Evolutionary conservation across 2,113 vertebrate genomes (phyloP).

Genomic region (Perca flavescens): DNA sequence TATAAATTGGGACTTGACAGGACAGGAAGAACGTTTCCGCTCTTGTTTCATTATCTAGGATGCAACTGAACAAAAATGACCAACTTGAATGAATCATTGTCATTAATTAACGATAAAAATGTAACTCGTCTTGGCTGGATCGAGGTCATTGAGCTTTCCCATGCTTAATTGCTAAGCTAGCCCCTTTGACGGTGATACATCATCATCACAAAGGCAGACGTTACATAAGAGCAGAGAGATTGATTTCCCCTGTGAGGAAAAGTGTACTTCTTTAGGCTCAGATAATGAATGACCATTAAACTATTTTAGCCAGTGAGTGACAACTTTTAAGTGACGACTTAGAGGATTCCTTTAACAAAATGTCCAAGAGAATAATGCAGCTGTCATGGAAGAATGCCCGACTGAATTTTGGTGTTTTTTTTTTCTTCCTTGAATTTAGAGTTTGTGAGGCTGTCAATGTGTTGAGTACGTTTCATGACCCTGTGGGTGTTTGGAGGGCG

Average conservation of each 20-base stretch:
- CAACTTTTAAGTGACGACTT: slow-evolving; percentile 59
- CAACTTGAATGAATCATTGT: background rate
- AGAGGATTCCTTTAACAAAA: slow-evolving; percentile 65
- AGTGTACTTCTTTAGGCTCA: slow-evolving; percentile 30
- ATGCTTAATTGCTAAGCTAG: slow-evolving; percentile 36
- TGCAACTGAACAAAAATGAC: accelerated
- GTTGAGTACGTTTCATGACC: slow-evolving; percentile 17
- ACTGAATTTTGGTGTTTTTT: background rate
- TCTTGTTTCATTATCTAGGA: background rate
- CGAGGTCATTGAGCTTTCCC: slow-evolving; percentile 8
- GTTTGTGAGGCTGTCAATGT: slow-evolving; percentile 18
- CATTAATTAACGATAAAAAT: slow-evolving; percentile 21
- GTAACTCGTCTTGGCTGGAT: slow-evolving; percentile 4
- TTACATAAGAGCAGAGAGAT: slow-evolving; percentile 19
- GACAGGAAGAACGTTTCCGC: background rate
- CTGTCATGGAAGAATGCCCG: slow-evolving; percentile 30
- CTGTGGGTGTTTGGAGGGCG: background rate
- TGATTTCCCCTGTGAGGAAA: slow-evolving; percentile 51
- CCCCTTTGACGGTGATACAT: slow-evolving; percentile 32
- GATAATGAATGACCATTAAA: slow-evolving; percentile 48
- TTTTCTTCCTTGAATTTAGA: slow-evolving; percentile 1
- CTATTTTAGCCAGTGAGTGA: slow-evolving; percentile 36
- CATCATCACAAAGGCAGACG: slow-evolving; percentile 41
- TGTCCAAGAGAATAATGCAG: slow-evolving; percentile 23
- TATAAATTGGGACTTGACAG: background rate